These are phyloP conservation scores for Danio kyathit DNA, from an alignment of 2,797 vertebrate species.

Conservation along the genomic window DNA sequence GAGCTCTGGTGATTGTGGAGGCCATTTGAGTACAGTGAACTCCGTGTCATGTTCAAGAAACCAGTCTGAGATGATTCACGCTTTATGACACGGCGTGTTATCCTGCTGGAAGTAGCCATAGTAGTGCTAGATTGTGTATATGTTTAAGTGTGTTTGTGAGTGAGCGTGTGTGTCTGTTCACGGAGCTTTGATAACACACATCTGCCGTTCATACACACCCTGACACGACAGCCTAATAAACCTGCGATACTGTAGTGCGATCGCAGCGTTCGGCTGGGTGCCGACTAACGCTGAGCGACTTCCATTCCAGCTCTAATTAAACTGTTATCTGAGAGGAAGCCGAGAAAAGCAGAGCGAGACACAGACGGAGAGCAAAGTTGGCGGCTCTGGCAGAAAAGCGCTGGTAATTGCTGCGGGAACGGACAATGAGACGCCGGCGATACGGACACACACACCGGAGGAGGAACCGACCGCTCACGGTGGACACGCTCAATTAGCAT, in stretches of 20 bases:
- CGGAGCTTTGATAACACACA: neutral
- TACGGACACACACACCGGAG: neutral
- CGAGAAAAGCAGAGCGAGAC: neutral
- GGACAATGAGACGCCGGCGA: neutral
- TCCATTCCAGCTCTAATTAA: constrained; percentile 14
- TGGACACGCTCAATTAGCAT: constrained; percentile 34
- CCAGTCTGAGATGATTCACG: too few relatives aligned
- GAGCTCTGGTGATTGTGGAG: too few relatives aligned
- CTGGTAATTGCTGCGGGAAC: constrained; percentile 3
- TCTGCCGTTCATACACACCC: constrained; percentile 5
- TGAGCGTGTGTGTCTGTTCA: neutral
- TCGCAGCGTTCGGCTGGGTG: neutral
- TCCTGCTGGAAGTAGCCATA: too few relatives aligned
- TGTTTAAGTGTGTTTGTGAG: too few relatives aligned
- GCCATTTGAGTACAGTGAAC: too few relatives aligned
- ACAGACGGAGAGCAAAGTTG: neutral
- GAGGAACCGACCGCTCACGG: constrained; percentile 7
- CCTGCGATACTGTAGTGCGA: neutral
- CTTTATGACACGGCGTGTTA: too few relatives aligned
- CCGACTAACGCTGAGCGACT: neutral
- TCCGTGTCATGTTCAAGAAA: too few relatives aligned
- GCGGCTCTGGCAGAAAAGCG: neutral
- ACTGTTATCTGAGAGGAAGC: neutral
- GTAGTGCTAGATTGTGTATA: too few relatives aligned
- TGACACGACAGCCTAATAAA: neutral